Conservation (phyloP, 2,797 vertebrate genomes). For the Squalus acanthias region DNA sequence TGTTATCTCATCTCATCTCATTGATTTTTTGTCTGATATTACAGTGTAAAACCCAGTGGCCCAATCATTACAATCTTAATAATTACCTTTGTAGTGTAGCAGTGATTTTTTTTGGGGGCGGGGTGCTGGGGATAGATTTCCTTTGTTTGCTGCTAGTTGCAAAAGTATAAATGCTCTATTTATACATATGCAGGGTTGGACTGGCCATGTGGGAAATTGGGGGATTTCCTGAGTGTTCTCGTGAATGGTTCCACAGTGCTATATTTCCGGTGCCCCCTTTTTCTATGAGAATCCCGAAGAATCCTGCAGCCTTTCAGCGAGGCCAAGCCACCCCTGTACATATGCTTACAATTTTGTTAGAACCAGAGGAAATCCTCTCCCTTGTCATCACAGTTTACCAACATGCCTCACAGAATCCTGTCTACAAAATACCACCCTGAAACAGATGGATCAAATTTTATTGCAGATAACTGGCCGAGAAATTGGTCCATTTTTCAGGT, state of each 20-base stretch:
- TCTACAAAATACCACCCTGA: background rate
- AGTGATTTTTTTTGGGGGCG: background rate
- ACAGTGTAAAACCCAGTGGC: background rate
- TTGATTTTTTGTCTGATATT: background rate
- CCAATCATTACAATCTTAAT: background rate
- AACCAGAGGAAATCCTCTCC: no score
- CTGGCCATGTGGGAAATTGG: background rate
- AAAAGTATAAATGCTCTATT: background rate
- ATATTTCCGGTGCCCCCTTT: background rate
- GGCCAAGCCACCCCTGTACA: background rate
- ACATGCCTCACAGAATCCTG: background rate
- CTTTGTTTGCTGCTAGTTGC: background rate
- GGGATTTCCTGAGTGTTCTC: background rate
- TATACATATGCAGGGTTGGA: background rate
- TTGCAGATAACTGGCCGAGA: background rate
- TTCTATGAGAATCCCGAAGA: background rate
- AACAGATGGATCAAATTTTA: background rate
- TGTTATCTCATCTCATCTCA: background rate
- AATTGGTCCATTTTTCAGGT: background rate
- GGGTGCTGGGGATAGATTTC: background rate
- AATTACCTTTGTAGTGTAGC: background rate
- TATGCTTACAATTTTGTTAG: background rate
- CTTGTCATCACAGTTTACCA: background rate
- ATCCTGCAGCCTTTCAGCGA: background rate
- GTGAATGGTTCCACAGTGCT: background rate